Conservation (phyloP, 2,888 invertebrate species). For the Pyralis farinalis region DNA sequence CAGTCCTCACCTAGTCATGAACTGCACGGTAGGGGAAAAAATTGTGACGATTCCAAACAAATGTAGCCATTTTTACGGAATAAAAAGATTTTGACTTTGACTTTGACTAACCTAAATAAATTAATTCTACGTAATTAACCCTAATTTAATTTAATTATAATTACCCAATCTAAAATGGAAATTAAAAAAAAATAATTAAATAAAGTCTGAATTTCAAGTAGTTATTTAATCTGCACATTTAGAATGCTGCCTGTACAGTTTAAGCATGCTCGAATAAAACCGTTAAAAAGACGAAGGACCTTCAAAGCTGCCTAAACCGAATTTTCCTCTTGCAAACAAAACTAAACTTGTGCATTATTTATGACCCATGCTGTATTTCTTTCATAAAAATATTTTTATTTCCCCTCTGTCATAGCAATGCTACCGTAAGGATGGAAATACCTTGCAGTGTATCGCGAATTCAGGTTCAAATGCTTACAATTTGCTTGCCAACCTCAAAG, state of each 20-base stretch:
- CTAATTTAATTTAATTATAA: too few species aligned
- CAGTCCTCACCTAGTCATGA: too few species aligned
- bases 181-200: too few species aligned
- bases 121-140: too few species aligned
- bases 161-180: too few species aligned
- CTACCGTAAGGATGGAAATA: constrained; percentile 32
- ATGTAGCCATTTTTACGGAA: too few species aligned
- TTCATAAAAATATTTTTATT: constrained; percentile 47
- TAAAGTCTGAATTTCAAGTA: too few species aligned
- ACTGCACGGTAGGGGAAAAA: too few species aligned
- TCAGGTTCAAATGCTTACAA: constrained; percentile 20
- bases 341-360: constrained; percentile 44
- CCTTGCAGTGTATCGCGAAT: constrained; percentile 24
- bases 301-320: constrained; percentile 25
- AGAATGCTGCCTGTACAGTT: constrained; percentile 13
- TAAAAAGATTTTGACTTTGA: too few species aligned
- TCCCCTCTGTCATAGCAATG: constrained; percentile 33
- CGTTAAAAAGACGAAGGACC: constrained; percentile 6
- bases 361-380: constrained; percentile 29
- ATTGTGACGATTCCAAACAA: too few species aligned
- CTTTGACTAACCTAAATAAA: too few species aligned
- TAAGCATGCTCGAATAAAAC: constrained; percentile 2
- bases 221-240: too few species aligned
- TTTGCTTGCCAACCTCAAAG: constrained; percentile 20
- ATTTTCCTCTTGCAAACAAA: constrained; percentile 35